Evolutionary conservation across 2,888 invertebrate genomes (phyloP).

Genomic region (Vandiemenella viatica): DNA sequence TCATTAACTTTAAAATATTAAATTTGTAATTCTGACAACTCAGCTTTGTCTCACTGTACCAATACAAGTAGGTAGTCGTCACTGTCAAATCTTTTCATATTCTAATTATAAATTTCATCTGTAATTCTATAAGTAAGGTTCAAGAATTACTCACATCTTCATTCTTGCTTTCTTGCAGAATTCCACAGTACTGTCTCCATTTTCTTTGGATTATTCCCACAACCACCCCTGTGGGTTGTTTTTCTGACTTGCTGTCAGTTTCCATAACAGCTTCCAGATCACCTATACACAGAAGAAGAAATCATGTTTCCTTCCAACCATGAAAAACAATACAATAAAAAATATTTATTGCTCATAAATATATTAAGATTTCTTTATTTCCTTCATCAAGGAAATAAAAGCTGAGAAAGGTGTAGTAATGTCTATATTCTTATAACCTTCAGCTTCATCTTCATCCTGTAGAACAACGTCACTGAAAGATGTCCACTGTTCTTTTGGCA

Average conservation of each 20-base stretch:
- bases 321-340: too few species aligned
- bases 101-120: too few species aligned
- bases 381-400: too few species aligned
- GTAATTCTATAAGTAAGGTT: too few species aligned
- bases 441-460: constrained; percentile 51
- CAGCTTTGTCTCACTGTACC: too few species aligned
- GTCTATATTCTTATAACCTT: too few species aligned
- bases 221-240: constrained; percentile 55
- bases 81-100: neutral
- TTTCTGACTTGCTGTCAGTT: constrained; percentile 19
- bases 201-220: constrained; percentile 94
- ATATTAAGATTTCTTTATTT: constrained; percentile 23
- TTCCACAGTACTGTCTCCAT: constrained; percentile 97
- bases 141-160: constrained; percentile 40
- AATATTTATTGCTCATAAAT: neutral
- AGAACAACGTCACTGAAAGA: constrained; percentile 73
- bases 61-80: neutral
- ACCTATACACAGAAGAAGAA: too few species aligned
- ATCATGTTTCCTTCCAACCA: too few species aligned
- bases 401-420: too few species aligned
- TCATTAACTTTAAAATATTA: too few species aligned
- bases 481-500: constrained; percentile 82
- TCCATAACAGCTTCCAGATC: neutral
- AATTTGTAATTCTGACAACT: too few species aligned
- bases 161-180: constrained; percentile 62